Conservation (phyloP, 2,113 vertebrate species). For the Sardina pilchardus region DNA sequence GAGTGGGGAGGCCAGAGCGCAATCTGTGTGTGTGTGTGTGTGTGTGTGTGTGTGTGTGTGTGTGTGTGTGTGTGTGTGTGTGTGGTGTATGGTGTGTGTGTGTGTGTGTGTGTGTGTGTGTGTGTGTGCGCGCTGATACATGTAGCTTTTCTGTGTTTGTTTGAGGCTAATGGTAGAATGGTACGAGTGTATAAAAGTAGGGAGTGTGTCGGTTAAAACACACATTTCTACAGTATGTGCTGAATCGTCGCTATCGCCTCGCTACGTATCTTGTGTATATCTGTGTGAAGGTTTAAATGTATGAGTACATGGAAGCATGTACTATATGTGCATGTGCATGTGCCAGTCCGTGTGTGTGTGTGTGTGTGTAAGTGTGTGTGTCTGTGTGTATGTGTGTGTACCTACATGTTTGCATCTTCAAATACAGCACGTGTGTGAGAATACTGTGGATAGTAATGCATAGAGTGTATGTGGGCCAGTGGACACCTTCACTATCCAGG, state of each 20-base stretch:
- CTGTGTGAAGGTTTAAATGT: not conserved
- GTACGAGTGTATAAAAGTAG: too few relatives aligned
- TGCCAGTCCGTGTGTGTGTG: not conserved
- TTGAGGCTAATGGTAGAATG: not conserved
- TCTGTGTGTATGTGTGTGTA: not conserved
- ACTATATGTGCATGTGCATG: not conserved
- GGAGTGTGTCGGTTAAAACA: too few relatives aligned
- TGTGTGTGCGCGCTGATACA: not conserved
- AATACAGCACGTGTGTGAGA: too few relatives aligned
- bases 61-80: not conserved
- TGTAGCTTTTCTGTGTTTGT: not conserved
- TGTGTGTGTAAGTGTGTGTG: not conserved
- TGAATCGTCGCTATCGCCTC: too few relatives aligned
- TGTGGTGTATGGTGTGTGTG: not conserved
- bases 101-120: slow-evolving; percentile 5
- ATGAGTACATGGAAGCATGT: not conserved
- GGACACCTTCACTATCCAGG: too few relatives aligned
- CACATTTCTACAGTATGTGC: too few relatives aligned
- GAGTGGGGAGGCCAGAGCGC: not conserved
- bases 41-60: not conserved
- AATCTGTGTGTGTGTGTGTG: not conserved
- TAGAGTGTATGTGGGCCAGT: too few relatives aligned
- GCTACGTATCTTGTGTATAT: not conserved
- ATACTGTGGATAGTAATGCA: too few relatives aligned
- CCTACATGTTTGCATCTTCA: not conserved